phyloP scores from a whole-genome alignment of 2,113 vertebrate species.

The Terrapene triunguis region DNA sequence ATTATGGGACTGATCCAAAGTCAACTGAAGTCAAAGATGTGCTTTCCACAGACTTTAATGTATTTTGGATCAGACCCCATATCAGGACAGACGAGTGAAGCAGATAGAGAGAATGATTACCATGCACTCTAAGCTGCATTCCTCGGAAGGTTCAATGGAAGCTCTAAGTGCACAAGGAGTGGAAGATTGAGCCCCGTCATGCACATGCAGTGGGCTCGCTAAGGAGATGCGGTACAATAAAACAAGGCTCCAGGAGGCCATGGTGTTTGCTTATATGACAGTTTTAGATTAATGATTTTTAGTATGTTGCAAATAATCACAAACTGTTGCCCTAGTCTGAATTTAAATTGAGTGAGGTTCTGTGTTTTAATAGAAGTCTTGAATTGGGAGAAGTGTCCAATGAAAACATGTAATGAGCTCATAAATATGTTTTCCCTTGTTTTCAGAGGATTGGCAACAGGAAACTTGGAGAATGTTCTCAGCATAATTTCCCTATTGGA shows the following conservation, averaged over 20 bases:
- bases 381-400: slow-evolving; percentile 59
- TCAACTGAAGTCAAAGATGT: neutral
- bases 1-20: neutral
- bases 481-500: neutral
- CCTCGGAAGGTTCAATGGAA: neutral
- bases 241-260: slow-evolving; percentile 4
- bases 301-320: slow-evolving; percentile 58
- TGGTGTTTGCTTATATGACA: neutral
- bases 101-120: neutral
- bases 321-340: slow-evolving; percentile 41
- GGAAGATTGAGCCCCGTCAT: neutral
- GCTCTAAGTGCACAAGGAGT: neutral
- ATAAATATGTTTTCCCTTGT: slow-evolving; percentile 68
- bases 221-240: neutral
- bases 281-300: slow-evolving; percentile 12
- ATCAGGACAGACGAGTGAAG: neutral
- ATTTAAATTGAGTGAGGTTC: neutral
- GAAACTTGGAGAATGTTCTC: slow-evolving; percentile 70
- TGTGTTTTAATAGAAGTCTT: slow-evolving; percentile 57
- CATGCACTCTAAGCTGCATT: neutral
- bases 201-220: neutral
- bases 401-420: slow-evolving; percentile 77
- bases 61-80: neutral
- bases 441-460: slow-evolving; percentile 59
- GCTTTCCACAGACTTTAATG: neutral